Conservation (phyloP, 2,888 invertebrate species). For the Polymixis flavicincta region DNA sequence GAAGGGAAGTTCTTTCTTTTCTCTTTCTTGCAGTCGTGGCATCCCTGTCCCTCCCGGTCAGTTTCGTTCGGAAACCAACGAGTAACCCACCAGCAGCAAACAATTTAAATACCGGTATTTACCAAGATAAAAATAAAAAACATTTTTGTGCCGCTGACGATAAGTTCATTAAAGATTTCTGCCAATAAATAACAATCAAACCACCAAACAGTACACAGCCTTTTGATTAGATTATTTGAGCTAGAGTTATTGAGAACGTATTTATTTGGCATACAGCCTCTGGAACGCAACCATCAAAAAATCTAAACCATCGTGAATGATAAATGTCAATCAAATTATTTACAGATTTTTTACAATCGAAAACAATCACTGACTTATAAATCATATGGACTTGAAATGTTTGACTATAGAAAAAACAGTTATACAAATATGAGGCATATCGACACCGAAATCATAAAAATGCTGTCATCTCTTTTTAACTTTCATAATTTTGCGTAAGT, state of each 20-base stretch:
- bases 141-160: background rate
- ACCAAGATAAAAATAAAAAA: background rate
- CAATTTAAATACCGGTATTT: background rate
- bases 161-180: background rate
- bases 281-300: slow-evolving; percentile 34
- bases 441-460: too few relatives aligned
- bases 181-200: background rate
- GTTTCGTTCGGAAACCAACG: slow-evolving; percentile 50
- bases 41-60: slow-evolving; percentile 48
- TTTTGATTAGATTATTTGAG: background rate
- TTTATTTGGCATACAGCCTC: background rate
- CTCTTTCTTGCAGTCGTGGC: slow-evolving; percentile 59
- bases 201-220: background rate
- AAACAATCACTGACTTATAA: too few relatives aligned
- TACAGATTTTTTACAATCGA: slow-evolving; percentile 22
- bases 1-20: slow-evolving; percentile 24
- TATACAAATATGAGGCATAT: too few relatives aligned
- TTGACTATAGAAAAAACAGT: too few relatives aligned
- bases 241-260: background rate
- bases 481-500: too few relatives aligned
- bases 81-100: background rate
- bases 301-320: slow-evolving; percentile 28
- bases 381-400: too few relatives aligned
- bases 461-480: too few relatives aligned
- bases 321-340: slow-evolving; percentile 52